Base-by-base conservation (phyloP, 2,888 invertebrate genomes). In the Patella caerulea region DNA sequence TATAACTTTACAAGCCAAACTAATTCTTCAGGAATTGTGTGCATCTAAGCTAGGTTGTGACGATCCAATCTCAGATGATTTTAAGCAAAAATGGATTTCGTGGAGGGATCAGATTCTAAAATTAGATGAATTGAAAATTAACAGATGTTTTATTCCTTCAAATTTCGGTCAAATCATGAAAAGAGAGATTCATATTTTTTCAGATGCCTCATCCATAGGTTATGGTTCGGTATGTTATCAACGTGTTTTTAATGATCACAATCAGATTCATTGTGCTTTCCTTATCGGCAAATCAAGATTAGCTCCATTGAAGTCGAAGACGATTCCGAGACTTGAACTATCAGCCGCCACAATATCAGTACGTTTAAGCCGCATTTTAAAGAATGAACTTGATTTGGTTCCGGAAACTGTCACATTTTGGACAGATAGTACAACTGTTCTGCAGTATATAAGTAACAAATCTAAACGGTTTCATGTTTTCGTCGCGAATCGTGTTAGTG, bases 321-420 rank as follows among this genome's bases (percentile, higher is more conserved):
- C 70, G 17, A 76, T 77, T 24, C 77, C 77, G 19, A 59, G 77
- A 19, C 54, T 77, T 53, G 77, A 77, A 55, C 17, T 77, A 24
- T 45, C 75, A 45, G 77, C 75, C n/a, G 77, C 77, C 15, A 29
- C n/a, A 17, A n/a, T 71, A 17, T 59, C 75, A 17, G 59, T 75
- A 17, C 72, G 34, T 19, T 19, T 75, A n/a, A 71, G 19, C n/a
- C 19, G n/a, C 17, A 75, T 54, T 24, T 52, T 75, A 11, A 17
- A 53, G 34, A 70, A 45, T 17, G 29, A 75, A 29, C 75, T 71
- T n/a, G 69, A 69, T 14, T 52, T 59, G 17, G 11, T 19, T n/a
- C 17, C 56, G 14, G 72, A 75, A 52, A 59, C 55, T 34, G 11
- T 59, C 24, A 53, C 24, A 9, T 75, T 75, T 53, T 75, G 75